Percentiles rank a stretch among this genome's conserved stretches.
phyloP scores from a whole-genome alignment of 2,797 vertebrate species.

The Scolopax bukidnonensis region DNA sequence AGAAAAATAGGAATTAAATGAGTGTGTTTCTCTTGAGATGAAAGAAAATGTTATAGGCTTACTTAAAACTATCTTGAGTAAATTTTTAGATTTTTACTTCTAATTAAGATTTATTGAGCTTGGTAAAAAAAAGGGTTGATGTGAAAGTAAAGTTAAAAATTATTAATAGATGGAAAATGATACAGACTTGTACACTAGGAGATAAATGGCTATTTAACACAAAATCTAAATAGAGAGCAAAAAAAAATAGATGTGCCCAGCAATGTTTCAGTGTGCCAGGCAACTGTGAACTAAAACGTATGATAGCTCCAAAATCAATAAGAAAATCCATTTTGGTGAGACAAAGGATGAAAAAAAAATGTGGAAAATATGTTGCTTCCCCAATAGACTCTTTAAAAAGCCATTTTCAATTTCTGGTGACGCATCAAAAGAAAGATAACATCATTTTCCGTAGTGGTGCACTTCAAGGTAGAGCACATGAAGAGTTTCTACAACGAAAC shows the following conservation, averaged over 20 bases:
- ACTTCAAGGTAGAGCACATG: not conserved
- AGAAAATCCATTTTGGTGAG: conserved; percentile 21
- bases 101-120: not conserved
- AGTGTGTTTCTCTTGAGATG: not conserved
- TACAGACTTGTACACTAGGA: not conserved
- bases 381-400: conserved; percentile 6
- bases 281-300: not conserved
- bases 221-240: conserved; percentile 24
- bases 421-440: conserved; percentile 21
- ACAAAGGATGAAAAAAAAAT: not conserved
- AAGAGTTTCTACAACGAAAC: not conserved
- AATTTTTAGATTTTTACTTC: conserved; percentile 57
- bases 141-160: not conserved
- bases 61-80: conserved; percentile 3
- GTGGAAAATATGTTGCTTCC: not conserved
- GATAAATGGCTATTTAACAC: not conserved
- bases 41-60: not conserved
- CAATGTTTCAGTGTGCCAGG: not conserved
- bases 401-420: conserved; percentile 28
- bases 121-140: not conserved
- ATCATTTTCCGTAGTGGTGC: not conserved
- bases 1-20: not conserved
- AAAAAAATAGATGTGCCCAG: not conserved
- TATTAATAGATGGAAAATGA: not conserved
- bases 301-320: conserved; percentile 32